Base-by-base conservation (phyloP, 2,113 vertebrate genomes). In the Anoplopoma fimbria region DNA sequence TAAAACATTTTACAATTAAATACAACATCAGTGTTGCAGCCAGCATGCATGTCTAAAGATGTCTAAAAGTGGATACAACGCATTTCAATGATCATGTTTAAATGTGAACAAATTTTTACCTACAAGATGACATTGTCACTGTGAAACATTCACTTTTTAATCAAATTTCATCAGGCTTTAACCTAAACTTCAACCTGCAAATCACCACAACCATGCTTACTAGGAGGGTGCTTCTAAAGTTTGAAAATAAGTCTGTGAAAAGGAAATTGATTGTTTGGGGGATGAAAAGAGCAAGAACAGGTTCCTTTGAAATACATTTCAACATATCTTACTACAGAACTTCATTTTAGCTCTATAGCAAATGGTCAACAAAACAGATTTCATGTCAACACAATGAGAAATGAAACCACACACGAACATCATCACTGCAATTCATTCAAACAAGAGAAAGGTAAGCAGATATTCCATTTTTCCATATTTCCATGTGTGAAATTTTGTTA, bases 1-100 rank as follows among this genome's bases (percentile, higher is more conserved):
- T n/a, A n/a, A n/a, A 57, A 71, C 5, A 25, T 25, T 49, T 49
- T 65, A 34, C 27, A 70, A 77, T 70, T 77, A 85, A 79, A 47
- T 51, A 77, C 60, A 31, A 68, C 70, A 17, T 12, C 14, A n/a
- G 63, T 68, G 45, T 55, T 38, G 29, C 29, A 68, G 60, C 21
- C 29, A 69, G n/a, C 0, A 73, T 69, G 14, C 17, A 27, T 17
- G 47, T 47, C 6, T 58, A 19, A 62, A 31, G 12, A 42, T 53
- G 25, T 23, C 8, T 10, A 69, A 42, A 55, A 19, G 6, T 6
- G 29, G n/a, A 0, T 6, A 33, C 12, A 34, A 15, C 34, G 42
- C 4, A 40, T 57, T 27, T 74, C 29, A 78, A 69, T 58, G 5
- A 2, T 14, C 1, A 42, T 63, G 4, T 69, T 77, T 81, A 2